Evolutionary conservation across 2,113 vertebrate species (phyloP).

Genomic region (Blennius ocellaris): DNA sequence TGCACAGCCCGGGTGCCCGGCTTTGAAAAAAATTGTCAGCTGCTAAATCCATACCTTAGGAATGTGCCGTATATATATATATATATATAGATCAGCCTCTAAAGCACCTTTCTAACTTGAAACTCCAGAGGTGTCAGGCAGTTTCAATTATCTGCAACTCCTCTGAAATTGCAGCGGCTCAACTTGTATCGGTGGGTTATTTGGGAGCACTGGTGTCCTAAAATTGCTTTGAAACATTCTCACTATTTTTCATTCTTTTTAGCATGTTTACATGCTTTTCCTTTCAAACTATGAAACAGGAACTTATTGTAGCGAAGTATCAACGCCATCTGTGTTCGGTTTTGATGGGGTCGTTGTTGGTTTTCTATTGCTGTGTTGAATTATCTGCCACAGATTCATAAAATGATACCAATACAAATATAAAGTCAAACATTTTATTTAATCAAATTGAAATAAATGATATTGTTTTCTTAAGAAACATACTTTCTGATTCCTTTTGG

Average conservation of each 20-base stretch:
- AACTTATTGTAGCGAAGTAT: neutral
- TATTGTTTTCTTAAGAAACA: too few species aligned
- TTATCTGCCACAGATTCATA: too few species aligned
- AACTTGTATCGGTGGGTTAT: neutral
- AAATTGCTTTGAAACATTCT: neutral
- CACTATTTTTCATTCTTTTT: neutral
- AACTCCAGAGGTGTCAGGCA: slow-evolving; percentile 6
- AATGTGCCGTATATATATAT: slow-evolving; percentile 50
- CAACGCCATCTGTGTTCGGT: too few species aligned
- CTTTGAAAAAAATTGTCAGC: neutral
- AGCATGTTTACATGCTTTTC: neutral
- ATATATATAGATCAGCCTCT: slow-evolving; percentile 39
- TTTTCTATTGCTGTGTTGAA: too few species aligned
- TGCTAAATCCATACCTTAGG: slow-evolving; percentile 21
- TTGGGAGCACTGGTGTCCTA: neutral
- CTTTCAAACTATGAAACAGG: neutral
- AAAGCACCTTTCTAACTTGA: slow-evolving; percentile 32
- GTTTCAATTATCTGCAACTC: slow-evolving; percentile 16
- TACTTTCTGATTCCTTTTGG: too few species aligned
- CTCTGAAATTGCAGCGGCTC: neutral
- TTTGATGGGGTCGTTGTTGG: too few species aligned
- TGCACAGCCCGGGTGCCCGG: neutral
- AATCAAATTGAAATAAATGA: too few species aligned
- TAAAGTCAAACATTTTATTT: too few species aligned
- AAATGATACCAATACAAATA: too few species aligned